Base-by-base conservation (phyloP, 1,140 invertebrate genomes). In the Pararge aegeria region DNA sequence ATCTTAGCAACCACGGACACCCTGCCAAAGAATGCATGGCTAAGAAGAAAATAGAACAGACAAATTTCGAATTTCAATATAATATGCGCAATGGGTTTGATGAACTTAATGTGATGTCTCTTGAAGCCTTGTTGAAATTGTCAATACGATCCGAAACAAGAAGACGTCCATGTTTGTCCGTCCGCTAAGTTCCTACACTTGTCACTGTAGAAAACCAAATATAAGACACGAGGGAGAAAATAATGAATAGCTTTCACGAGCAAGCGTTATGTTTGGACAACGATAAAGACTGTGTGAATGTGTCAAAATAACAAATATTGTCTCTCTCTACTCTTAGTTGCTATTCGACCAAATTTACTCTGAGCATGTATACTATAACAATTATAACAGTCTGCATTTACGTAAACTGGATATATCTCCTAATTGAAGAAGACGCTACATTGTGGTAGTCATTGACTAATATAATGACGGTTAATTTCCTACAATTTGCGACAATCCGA, bases 251-350 rank as follows among this genome's bases (percentile, higher is more conserved):
- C 83, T 87, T 89, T 89, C 83, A 83, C 86, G 73, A 71, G 77
- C 72, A 89, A 87, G 80, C 83, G 78, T 70, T 56, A 89, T 86
- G 78, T 89, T 86, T 87, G 78, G n/a, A 76, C 76, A 80, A 72
- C 63, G 86, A 89, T 89, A 87, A 87, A 86, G 74, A 72, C 66
- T 87, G 83, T 87, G 83, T 89, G 84, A 89, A 89, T 87, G 83
- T 87, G 84, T 85, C 84, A 89, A 89, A 89, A 89, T 77, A 81
- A 80, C 81, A 85, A 87, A 87, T 87, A 86, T 85, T 87, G 75
- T 82, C 77, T 78, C 70, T 81, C 64, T 67, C 61, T 70, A 64
- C 70, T 62, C 38, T 63, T 68, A 57, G 61, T 74, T 69, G 58
- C 64, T 73, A 51, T 65, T 60, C 57, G 37, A 18, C 20, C 13